Conservation (phyloP, 2,888 invertebrate species). For the Hololepta plana region DNA sequence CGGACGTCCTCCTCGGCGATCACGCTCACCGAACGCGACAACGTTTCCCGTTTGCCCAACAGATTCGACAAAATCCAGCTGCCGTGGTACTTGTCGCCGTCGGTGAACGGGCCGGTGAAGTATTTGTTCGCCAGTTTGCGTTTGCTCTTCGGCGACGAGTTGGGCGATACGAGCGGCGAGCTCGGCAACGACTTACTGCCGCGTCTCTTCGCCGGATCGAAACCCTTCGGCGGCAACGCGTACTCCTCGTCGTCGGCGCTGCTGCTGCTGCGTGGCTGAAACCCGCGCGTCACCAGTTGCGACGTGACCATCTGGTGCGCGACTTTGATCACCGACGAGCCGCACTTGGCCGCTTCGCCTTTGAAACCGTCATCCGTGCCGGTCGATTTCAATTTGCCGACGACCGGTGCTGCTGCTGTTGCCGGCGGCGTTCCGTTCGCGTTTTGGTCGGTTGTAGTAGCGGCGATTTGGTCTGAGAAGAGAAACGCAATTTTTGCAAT, state of each 20-base stretch:
- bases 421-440: no score
- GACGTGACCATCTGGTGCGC: slow-evolving; percentile 37
- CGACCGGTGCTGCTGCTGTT: no score
- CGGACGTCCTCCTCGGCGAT: slow-evolving; percentile 40
- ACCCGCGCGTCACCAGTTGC: neutral
- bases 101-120: slow-evolving; percentile 31
- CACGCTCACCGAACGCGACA: slow-evolving; percentile 35
- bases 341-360: slow-evolving; percentile 50
- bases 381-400: slow-evolving; percentile 42
- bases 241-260: slow-evolving; percentile 15
- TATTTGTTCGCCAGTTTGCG: slow-evolving; percentile 38
- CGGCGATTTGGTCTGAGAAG: slow-evolving; percentile 5
- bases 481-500: no score
- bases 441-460: slow-evolving; percentile 4
- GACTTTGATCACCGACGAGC: slow-evolving; percentile 39
- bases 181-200: slow-evolving; percentile 56
- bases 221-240: slow-evolving; percentile 18
- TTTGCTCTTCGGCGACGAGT: slow-evolving; percentile 36
- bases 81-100: slow-evolving; percentile 27
- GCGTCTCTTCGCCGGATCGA: slow-evolving; percentile 30
- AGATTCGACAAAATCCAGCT: slow-evolving; percentile 47
- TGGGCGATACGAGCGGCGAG: slow-evolving; percentile 46
- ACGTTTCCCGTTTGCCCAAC: slow-evolving; percentile 36
- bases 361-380: slow-evolving; percentile 56
- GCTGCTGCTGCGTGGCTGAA: slow-evolving; percentile 11